Percentiles rank a stretch among this genome's conserved stretches.
These are phyloP conservation scores for Onychomys arenicola DNA, from an alignment of 2,797 vertebrate genomes.

Conservation along the genomic window DNA sequence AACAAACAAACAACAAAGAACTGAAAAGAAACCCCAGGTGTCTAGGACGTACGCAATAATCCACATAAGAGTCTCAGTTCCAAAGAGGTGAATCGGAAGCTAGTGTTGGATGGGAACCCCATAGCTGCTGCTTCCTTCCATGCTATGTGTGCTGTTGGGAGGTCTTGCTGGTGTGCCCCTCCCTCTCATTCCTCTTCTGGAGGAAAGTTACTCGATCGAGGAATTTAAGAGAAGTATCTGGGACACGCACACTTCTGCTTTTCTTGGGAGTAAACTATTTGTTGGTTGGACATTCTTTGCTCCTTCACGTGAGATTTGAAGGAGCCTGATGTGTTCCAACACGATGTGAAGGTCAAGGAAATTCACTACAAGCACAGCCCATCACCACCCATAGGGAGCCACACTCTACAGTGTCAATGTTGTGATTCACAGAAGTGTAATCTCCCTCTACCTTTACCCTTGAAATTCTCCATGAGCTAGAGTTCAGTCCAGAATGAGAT, in stretches of 20 bases:
- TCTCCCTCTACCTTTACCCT: background rate
- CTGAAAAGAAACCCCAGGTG: background rate
- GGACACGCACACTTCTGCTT: background rate
- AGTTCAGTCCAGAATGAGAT: background rate
- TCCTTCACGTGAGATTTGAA: background rate
- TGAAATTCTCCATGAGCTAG: slow-evolving; percentile 12
- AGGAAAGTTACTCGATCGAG: background rate
- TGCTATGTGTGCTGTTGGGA: background rate
- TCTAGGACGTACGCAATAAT: background rate
- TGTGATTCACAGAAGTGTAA: background rate
- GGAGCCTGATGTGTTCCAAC: background rate
- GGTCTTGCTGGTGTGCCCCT: background rate
- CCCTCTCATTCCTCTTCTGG: background rate
- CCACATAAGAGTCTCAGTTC: background rate
- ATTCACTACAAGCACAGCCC: background rate
- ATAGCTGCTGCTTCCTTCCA: background rate
- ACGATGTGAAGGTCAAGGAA: background rate
- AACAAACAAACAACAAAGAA: background rate
- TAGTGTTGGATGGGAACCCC: background rate
- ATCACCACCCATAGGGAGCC: background rate
- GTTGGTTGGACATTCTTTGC: background rate
- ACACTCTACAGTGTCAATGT: background rate
- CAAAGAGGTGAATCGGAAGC: background rate
- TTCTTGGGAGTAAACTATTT: background rate
- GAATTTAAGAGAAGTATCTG: background rate